Base-by-base conservation (phyloP, 2,113 vertebrate genomes). In the Lamprotornis superbus region DNA sequence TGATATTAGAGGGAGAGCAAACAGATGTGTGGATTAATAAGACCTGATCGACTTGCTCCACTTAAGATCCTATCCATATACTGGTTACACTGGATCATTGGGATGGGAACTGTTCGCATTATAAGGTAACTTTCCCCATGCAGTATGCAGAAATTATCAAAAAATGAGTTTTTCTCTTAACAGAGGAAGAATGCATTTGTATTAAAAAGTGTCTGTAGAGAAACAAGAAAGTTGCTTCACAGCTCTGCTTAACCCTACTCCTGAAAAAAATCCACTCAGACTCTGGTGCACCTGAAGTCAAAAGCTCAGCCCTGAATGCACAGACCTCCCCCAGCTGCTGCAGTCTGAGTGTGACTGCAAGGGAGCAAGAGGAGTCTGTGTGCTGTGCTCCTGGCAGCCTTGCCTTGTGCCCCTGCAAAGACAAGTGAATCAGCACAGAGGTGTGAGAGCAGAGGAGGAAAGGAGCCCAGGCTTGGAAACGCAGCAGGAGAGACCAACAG, bases 321-420 rank as follows among this genome's bases (percentile, higher is more conserved):
- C 0, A 0, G 4, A 5, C 5, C 11, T 40, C 12, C 6, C 25
- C 0, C 12, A 61, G 33, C 59, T 22, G 73, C 60, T 63, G 35
- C 0, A 0, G 30, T 42, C 5, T 0, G 2, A 46, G 11, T n/a
- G 59, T 13, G 47, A 40, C 6, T 0, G 0, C 2, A 15, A 59
- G 12, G 28, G 65, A 84, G 0, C 0, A 5, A 42, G 57, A 28
- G 18, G 40, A 60, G 24, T 3, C 42, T 30, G 18, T 16, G 52
- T 27, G 11, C 11, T 12, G 22, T 24, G 59, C n/a, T 63, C 40
- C 64, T 18, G 53, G 42, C 55, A 89, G 27, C 46, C 37, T 42
- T 13, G 1, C 17, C 13, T 31, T 6, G 1, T 8, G 19, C 4
- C 2, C 25, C 35, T 13, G 42, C 23, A 11, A 21, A 53, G 30